These are phyloP conservation scores for Antheraea mylitta DNA, from an alignment of 1,140 invertebrate species.

Conservation along the genomic window DNA sequence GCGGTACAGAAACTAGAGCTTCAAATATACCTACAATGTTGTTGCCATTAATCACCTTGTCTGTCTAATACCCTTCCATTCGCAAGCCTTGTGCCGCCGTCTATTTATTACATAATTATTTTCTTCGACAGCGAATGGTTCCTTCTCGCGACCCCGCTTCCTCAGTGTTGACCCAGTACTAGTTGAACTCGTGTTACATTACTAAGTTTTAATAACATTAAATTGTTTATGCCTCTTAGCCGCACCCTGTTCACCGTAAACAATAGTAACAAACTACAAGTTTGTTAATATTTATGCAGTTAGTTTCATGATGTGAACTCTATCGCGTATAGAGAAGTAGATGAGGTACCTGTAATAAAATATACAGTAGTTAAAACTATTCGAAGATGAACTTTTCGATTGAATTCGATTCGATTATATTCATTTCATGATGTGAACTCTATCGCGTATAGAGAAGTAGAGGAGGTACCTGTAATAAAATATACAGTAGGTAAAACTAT, in stretches of 20 bases:
- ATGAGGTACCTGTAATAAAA: not conserved
- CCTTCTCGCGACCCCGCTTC: constrained; percentile 43
- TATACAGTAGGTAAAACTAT: too few species aligned
- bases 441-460: too few species aligned
- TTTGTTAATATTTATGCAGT: constrained; percentile 59
- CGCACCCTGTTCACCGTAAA: constrained; percentile 53
- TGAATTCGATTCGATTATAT: too few species aligned
- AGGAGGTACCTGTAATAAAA: too few species aligned
- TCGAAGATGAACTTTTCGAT: not conserved
- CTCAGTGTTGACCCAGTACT: constrained; percentile 42
- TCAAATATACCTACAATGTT: constrained; percentile 45
- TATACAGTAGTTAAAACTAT: not conserved
- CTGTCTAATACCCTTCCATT: constrained; percentile 72
- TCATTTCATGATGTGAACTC: too few species aligned
- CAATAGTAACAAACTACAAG: constrained; percentile 42
- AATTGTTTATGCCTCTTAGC: constrained; percentile 62
- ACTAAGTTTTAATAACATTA: constrained; percentile 71
- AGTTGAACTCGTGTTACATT: constrained; percentile 43
- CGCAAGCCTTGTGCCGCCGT: constrained; percentile 50
- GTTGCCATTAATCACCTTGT: constrained; percentile 67
- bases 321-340: constrained; percentile 25
- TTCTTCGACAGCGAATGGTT: constrained; percentile 57
- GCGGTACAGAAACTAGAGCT: constrained; percentile 35
- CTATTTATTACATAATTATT: constrained; percentile 71
- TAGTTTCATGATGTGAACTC: constrained; percentile 44